A percentile compares a stretch with the other conserved stretches of the same genome.
phyloP scores from a whole-genome alignment of 1,140 invertebrate species.

The Melipona quadrifasciata region DNA sequence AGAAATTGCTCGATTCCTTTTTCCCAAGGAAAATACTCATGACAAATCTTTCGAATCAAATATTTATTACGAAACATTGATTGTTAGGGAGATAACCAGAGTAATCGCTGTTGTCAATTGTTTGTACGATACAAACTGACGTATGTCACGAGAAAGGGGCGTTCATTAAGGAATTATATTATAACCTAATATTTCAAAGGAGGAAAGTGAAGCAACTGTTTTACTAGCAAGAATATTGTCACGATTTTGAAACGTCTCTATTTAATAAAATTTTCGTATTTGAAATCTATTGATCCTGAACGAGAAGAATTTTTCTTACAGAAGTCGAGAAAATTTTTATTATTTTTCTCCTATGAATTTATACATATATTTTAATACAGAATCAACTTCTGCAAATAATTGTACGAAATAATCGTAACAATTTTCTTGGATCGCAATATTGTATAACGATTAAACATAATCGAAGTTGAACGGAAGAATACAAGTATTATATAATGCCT shows the following conservation, averaged over 20 bases:
- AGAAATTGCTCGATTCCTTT: background rate
- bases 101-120: slow-evolving; percentile 66
- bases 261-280: background rate
- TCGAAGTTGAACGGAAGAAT: background rate
- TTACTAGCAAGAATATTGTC: background rate
- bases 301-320: background rate
- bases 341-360: background rate
- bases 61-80: slow-evolving; percentile 44
- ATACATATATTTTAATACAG: background rate
- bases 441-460: background rate
- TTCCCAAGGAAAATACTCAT: background rate
- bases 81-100: slow-evolving; percentile 36
- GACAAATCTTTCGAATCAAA: slow-evolving; percentile 34
- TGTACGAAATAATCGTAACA: background rate
- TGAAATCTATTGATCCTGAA: background rate
- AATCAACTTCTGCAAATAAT: background rate
- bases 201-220: background rate
- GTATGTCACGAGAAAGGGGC: background rate
- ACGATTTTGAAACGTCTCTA: background rate
- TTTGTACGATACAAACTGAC: slow-evolving; percentile 55
- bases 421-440: background rate
- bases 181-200: background rate
- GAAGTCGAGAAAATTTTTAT: background rate
- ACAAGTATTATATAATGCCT: background rate
- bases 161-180: slow-evolving; percentile 10